These are phyloP conservation scores for Anabas testudineus DNA, from an alignment of 2,797 vertebrate genomes.

Conservation along the genomic window DNA sequence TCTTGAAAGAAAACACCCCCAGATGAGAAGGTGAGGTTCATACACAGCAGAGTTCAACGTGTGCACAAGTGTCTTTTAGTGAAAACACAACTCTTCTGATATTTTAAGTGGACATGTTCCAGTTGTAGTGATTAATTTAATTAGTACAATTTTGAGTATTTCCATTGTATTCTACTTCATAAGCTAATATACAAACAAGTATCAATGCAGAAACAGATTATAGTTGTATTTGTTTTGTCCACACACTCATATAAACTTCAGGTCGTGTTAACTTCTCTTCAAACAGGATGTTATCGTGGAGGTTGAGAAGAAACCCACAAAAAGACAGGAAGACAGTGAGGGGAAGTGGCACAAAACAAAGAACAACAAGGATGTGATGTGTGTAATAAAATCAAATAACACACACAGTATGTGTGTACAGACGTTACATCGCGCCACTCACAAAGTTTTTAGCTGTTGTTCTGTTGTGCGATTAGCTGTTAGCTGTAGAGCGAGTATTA, in stretches of 20 bases:
- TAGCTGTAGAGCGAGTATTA: slow-evolving; percentile 27
- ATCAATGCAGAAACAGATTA: neutral
- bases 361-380: slow-evolving; percentile 9
- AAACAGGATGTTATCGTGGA: slow-evolving; percentile 57
- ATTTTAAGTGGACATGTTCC: too few species aligned
- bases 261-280: slow-evolving; percentile 25
- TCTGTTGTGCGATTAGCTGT: slow-evolving; percentile 15
- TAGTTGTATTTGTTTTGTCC: neutral
- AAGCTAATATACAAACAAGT: too few species aligned
- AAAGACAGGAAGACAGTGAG: slow-evolving; percentile 28
- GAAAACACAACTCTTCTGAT: too few species aligned
- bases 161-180: too few species aligned
- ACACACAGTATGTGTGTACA: neutral
- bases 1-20: slow-evolving; percentile 39
- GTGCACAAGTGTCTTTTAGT: too few species aligned
- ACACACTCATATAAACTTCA: slow-evolving; percentile 3
- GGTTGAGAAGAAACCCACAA: slow-evolving; percentile 42
- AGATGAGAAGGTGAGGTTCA: slow-evolving; percentile 30
- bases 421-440: slow-evolving; percentile 32
- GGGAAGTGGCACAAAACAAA: slow-evolving; percentile 10
- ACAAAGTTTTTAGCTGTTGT: slow-evolving; percentile 17
- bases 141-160: too few species aligned
- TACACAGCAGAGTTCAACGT: neutral
- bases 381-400: slow-evolving; percentile 23
- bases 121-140: too few species aligned